Evolutionary conservation across 2,113 vertebrate species (phyloP), one percentile per base, ranked within the genome.

Genomic region (Motacilla alba): DNA sequence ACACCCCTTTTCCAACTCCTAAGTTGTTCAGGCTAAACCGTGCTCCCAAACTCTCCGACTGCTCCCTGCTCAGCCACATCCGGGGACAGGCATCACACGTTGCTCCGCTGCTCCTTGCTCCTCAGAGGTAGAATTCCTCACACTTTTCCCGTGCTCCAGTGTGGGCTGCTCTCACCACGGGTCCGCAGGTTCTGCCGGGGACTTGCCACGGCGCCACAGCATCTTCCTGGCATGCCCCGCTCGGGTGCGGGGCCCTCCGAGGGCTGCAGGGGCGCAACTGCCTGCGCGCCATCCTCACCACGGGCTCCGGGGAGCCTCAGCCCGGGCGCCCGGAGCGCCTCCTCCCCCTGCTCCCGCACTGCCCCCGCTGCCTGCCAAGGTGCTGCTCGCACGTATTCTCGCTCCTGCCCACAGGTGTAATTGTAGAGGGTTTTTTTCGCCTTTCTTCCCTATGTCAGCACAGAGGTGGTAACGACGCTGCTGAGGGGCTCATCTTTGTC

Each of bases 251-350:
- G 27, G 3, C 15, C 21, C 44, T n/a, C 35, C 2, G 3, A 3
- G 44, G 33, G 31, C 44, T 37, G 35, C 43, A 5, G 43, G n/a
- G 37, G 7, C 24, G 7, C n/a, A 9, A 52, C 43, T 27, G n/a
- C 15, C 18, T 6, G 37, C 46, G 37, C 37, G 2, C 2, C 20
- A 4, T 12, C 23, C 8, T 35, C 56, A 30, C 26, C 37, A 10
- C 1, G 7, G 67, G 21, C 21, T 27, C 56, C 7, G n/a, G 58
- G 58, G 4, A 59, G 22, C 5, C 72, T 6, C n/a, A 7, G 39
- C 55, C 7, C 44, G 1, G 9, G 22, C 0, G 1, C 26, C 22
- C 5, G 46, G 4, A 69, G 46, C n/a, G 7, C 3, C 13, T n/a
- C 24, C 15, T 30, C 0, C 10, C n/a, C n/a, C n/a, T 16, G 15